These are phyloP conservation scores for Archilochus colubris DNA, from an alignment of 2,113 vertebrate species.

Conservation along the genomic window DNA sequence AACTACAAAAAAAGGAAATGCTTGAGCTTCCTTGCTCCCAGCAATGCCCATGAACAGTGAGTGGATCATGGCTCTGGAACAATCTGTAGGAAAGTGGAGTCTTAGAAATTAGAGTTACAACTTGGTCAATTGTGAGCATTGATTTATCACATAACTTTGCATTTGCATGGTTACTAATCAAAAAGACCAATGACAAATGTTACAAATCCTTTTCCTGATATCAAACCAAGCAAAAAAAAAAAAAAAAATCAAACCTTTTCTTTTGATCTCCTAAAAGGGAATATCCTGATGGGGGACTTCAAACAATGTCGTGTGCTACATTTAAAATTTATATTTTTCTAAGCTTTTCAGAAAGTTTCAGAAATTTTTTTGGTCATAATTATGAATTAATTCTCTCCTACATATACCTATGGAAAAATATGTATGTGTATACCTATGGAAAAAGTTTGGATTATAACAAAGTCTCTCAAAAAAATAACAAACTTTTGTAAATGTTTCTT, in stretches of 20 bases:
- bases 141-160: neutral
- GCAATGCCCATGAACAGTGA: neutral
- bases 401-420: neutral
- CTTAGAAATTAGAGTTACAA: neutral
- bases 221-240: neutral
- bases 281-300: neutral
- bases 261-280: neutral
- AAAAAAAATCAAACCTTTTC: too few relatives aligned
- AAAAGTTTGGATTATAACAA: neutral
- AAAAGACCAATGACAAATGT: neutral
- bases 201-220: neutral
- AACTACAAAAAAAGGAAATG: neutral
- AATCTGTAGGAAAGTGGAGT: neutral
- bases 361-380: neutral
- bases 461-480: neutral
- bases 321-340: neutral
- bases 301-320: neutral
- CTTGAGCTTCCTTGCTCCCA: neutral
- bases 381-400: neutral
- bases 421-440: rapidly evolving
- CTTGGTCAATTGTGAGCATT: neutral
- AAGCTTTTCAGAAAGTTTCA: neutral
- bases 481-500: neutral
- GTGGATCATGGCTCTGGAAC: neutral
- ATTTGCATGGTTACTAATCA: neutral